Conservation (phyloP, 2,888 invertebrate genomes). For the Alentia gelatinosa region DNA sequence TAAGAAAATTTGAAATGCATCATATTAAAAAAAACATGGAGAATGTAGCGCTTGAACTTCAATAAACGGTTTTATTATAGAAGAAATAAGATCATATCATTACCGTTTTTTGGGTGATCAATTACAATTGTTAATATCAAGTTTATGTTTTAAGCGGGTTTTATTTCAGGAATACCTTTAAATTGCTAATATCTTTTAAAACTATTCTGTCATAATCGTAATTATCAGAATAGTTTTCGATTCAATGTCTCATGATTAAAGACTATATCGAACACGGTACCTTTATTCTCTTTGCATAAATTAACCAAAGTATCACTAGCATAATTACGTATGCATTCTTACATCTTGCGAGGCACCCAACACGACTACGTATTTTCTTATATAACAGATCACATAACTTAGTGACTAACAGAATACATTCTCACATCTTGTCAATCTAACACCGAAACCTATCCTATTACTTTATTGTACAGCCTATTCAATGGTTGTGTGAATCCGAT, state of each 20-base stretch:
- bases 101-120: not conserved
- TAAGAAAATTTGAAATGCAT: not conserved
- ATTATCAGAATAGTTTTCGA: not conserved
- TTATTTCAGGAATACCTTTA: not conserved
- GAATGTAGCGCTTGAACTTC: not conserved
- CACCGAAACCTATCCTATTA: no score
- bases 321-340: not conserved
- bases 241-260: not conserved
- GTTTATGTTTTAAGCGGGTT: not conserved
- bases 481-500: no score
- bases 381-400: no score
- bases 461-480: no score
- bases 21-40: not conserved
- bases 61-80: not conserved
- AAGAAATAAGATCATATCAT: not conserved
- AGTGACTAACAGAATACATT: no score
- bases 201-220: not conserved
- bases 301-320: not conserved
- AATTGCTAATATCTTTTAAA: not conserved
- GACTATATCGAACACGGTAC: not conserved
- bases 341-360: no score
- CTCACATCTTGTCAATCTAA: no score
- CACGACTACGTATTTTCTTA: no score
- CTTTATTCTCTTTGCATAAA: not conserved
- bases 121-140: not conserved